Percentiles rank a stretch among this genome's conserved stretches.
phyloP scores from a whole-genome alignment of 2,888 invertebrate genomes.

The Apodemia zela region DNA sequence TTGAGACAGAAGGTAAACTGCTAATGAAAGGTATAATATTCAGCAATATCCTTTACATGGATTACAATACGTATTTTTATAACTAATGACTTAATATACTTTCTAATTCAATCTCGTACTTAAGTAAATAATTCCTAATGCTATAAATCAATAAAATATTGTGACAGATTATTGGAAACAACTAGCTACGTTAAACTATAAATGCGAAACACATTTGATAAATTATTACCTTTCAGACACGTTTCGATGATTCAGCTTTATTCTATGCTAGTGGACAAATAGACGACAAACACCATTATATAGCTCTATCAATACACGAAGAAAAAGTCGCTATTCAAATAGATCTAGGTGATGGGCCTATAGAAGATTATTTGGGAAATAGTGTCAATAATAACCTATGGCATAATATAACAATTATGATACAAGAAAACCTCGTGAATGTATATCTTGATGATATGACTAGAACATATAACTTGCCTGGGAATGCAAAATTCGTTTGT shows the following conservation, averaged over 20 bases:
- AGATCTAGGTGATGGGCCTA: slow-evolving; percentile 90
- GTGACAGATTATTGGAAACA: background rate
- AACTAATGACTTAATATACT: no score
- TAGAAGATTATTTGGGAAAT: slow-evolving; percentile 84
- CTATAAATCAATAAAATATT: background rate
- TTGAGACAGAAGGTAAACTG: no score
- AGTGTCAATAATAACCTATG: slow-evolving; percentile 88
- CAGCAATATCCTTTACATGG: background rate
- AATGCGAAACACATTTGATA: slow-evolving; percentile 19
- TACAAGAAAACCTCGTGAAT: slow-evolving; percentile 86
- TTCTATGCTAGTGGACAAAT: slow-evolving; percentile 97
- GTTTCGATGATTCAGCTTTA: slow-evolving; percentile 93
- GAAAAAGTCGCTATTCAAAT: slow-evolving; percentile 92
- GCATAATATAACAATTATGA: slow-evolving; percentile 94
- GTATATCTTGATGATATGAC: slow-evolving; percentile 88
- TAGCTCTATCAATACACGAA: slow-evolving; percentile 92
- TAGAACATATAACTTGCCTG: slow-evolving; percentile 85
- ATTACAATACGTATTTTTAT: no score
- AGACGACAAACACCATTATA: slow-evolving; percentile 92
- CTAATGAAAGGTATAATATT: background rate
- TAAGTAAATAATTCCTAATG: background rate
- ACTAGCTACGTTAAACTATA: background rate
- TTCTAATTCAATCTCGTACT: background rate
- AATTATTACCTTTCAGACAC: slow-evolving; percentile 81
- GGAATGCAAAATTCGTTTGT: slow-evolving; percentile 84